Percentiles rank a stretch among this genome's conserved stretches.
Evolutionary conservation across 2,888 invertebrate species (phyloP).

Genomic region (Drosophila paucipuncta): DNA sequence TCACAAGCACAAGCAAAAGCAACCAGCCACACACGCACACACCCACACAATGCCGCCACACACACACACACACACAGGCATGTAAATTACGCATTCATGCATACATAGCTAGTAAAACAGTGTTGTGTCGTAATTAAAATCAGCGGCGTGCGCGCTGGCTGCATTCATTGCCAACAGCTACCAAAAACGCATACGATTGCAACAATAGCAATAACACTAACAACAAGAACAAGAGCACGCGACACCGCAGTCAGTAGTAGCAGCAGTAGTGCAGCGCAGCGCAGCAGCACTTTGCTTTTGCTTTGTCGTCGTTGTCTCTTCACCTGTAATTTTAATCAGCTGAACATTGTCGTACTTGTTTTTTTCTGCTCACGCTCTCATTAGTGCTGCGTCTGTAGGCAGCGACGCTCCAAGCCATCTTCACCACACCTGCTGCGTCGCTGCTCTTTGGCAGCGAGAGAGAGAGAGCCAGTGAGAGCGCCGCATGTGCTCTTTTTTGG

Average conservation of each 20-base stretch:
- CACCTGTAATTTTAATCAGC: conserved; percentile 76
- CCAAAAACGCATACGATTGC: conserved; percentile 49
- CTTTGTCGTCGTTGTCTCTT: conserved; percentile 51
- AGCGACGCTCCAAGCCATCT: conserved; percentile 51
- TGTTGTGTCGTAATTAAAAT: conserved; percentile 73
- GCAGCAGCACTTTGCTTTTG: conserved; percentile 12
- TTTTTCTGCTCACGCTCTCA: conserved; percentile 22
- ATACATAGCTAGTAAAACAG: conserved; percentile 1
- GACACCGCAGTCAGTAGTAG: conserved; percentile 35
- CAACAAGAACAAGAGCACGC: conserved; percentile 38
- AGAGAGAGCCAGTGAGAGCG: conserved; percentile 7
- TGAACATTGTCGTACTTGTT: conserved; percentile 47
- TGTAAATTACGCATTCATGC: conserved; percentile 7
- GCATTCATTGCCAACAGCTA: conserved; percentile 72
- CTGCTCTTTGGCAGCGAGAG: conserved; percentile 16
- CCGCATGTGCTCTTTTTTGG: conserved; percentile 43
- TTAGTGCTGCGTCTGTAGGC: conserved; percentile 20
- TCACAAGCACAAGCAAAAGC: conserved; percentile 5
- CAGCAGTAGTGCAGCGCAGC: conserved; percentile 15
- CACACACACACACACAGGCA: conserved; percentile 2
- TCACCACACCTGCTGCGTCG: conserved; percentile 76
- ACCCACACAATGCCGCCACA: neutral
- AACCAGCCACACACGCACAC: neutral
- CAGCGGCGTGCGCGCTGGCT: conserved; percentile 68
- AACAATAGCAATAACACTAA: conserved; percentile 25